phyloP scores from a whole-genome alignment of 2,113 vertebrate genomes.

The Myiagra hebetior region DNA sequence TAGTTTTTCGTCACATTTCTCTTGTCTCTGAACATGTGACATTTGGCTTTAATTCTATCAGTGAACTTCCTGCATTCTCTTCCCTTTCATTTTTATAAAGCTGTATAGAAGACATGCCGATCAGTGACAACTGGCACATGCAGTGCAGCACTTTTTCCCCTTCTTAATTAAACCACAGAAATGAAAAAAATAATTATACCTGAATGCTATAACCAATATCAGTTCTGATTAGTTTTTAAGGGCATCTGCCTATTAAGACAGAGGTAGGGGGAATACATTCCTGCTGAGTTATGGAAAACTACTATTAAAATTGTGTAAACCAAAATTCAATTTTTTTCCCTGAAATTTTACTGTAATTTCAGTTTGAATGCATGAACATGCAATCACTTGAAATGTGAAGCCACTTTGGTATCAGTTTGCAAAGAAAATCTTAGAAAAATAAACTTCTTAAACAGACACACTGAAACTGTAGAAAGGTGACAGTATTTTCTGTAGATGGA shows the following conservation, averaged over 20 bases:
- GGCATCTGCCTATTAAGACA: background rate
- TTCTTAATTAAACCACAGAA: background rate
- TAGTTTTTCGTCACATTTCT: background rate
- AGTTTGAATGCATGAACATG: background rate
- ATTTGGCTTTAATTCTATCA: background rate
- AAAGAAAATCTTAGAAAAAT: background rate
- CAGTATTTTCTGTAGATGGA: background rate
- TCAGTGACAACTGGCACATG: background rate
- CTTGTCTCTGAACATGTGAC: background rate
- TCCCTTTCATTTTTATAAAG: background rate
- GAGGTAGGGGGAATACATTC: background rate
- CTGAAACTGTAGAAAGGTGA: background rate
- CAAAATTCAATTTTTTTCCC: background rate
- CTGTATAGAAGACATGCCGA: background rate
- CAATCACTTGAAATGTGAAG: background rate
- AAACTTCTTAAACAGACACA: background rate
- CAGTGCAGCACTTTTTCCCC: background rate
- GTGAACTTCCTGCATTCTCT: background rate
- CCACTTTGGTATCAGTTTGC: background rate
- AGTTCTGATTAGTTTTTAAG: background rate
- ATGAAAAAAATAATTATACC: background rate
- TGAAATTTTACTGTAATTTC: background rate
- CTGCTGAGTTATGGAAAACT: background rate
- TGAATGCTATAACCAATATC: background rate
- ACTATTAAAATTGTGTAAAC: background rate